phyloP scores from a whole-genome alignment of 2,888 invertebrate genomes.

The Oscheius myriophilus region DNA sequence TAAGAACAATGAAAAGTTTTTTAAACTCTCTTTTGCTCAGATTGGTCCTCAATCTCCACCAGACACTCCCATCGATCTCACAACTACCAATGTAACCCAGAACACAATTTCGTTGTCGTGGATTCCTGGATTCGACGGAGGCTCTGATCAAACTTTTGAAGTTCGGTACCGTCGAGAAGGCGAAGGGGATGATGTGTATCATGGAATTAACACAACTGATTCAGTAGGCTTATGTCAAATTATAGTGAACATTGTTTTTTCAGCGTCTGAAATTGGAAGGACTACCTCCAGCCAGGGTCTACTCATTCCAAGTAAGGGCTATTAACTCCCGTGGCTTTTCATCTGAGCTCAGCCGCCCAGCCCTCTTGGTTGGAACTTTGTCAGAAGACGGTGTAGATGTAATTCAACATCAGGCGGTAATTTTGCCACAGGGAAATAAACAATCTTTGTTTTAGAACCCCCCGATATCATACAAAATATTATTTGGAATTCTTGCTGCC shows the following conservation, averaged over 20 bases:
- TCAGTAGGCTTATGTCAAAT: conserved; percentile 36
- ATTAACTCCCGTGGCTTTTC: conserved; percentile 53
- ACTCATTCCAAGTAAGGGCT: conserved; percentile 50
- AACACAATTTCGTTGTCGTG: conserved; percentile 56
- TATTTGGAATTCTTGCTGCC: neutral
- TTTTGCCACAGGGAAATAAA: neutral
- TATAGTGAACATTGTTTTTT: conserved; percentile 6
- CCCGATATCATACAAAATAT: neutral
- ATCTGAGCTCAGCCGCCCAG: conserved; percentile 48
- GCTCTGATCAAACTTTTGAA: conserved; percentile 66
- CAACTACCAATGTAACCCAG: conserved; percentile 57
- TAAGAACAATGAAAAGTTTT: conserved; percentile 24
- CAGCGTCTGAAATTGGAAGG: conserved; percentile 51
- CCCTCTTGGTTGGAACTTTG: conserved; percentile 44
- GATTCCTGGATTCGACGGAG: conserved; percentile 68
- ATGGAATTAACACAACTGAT: conserved; percentile 61
- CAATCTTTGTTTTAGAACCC: neutral
- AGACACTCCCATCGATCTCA: conserved; percentile 59
- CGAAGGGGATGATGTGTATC: conserved; percentile 47
- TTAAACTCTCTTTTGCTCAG: conserved; percentile 22
- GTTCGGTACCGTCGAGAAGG: conserved; percentile 56
- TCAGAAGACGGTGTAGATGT: conserved; percentile 54
- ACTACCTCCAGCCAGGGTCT: conserved; percentile 31
- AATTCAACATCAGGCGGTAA: conserved; percentile 20
- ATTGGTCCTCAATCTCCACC: conserved; percentile 57